These are phyloP conservation scores for Teleogryllus occipitalis DNA, from an alignment of 1,140 invertebrate genomes.

Conservation along the genomic window DNA sequence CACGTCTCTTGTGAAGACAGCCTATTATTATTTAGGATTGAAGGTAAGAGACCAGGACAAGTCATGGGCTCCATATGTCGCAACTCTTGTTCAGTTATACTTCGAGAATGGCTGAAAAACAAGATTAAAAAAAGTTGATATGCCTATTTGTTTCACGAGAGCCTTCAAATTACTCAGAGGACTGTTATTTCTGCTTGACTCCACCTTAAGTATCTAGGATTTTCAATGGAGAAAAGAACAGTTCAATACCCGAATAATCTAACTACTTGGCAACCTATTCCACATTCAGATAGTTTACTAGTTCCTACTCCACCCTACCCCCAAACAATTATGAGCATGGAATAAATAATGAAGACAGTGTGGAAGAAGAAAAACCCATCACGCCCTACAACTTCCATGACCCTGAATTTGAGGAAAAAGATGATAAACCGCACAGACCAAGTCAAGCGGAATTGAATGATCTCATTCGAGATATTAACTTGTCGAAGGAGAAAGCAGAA, in stretches of 20 bases:
- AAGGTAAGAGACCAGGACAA: slow-evolving; percentile 16
- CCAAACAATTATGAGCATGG: neutral
- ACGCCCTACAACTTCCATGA: neutral
- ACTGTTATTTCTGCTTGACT: slow-evolving; percentile 19
- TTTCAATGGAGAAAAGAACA: neutral
- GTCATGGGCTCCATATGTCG: slow-evolving; percentile 16
- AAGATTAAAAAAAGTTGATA: neutral
- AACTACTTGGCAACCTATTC: neutral
- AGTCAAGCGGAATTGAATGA: slow-evolving; percentile 11
- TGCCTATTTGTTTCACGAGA: slow-evolving; percentile 13
- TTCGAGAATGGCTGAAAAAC: neutral
- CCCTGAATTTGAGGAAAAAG: neutral
- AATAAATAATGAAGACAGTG: neutral
- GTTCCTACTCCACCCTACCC: too few species aligned
- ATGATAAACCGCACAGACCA: neutral
- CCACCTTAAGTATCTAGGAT: neutral
- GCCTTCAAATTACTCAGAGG: neutral
- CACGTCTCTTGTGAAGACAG: slow-evolving; percentile 11
- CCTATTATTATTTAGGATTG: slow-evolving; percentile 6
- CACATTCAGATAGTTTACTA: neutral
- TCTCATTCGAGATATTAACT: slow-evolving; percentile 9
- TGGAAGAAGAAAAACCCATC: neutral
- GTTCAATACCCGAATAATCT: neutral
- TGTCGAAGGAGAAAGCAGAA: slow-evolving; percentile 14
- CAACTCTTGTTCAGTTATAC: neutral